These are phyloP conservation scores for Thamnophis sirtalis DNA, from an alignment of 2,113 vertebrate genomes.

Conservation along the genomic window DNA sequence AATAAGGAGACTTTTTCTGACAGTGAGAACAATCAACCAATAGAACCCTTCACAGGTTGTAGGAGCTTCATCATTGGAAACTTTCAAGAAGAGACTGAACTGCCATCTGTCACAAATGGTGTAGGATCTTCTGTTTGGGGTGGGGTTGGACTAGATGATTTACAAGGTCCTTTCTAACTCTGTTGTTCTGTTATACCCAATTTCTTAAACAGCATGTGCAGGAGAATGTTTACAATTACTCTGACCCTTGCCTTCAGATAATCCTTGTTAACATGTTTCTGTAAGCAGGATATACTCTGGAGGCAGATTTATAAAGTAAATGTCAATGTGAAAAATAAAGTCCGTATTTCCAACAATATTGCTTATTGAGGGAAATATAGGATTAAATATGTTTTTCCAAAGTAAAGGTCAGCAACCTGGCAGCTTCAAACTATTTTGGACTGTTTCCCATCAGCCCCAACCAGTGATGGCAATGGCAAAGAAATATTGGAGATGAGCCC, in stretches of 20 bases:
- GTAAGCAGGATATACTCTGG: neutral
- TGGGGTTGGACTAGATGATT: no score
- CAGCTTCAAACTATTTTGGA: neutral
- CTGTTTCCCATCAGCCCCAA: neutral
- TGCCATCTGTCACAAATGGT: no score
- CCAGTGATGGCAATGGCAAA: neutral
- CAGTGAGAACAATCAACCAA: no score
- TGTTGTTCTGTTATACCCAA: neutral
- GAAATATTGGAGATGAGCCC: neutral
- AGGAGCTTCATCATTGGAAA: no score
- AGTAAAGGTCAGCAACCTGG: neutral
- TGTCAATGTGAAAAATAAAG: neutral
- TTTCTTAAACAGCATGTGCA: neutral
- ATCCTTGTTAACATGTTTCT: neutral
- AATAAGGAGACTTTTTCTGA: no score
- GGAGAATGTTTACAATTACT: neutral
- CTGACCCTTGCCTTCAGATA: neutral
- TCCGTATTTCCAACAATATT: neutral
- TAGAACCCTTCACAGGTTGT: no score
- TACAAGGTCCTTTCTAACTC: no score
- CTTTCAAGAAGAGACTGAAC: no score
- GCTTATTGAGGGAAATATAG: neutral
- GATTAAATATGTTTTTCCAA: neutral
- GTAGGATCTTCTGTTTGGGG: no score
- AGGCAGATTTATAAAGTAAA: neutral